Evolutionary conservation across 2,888 invertebrate species (phyloP).

Genomic region (Ornithoptera priamus): DNA sequence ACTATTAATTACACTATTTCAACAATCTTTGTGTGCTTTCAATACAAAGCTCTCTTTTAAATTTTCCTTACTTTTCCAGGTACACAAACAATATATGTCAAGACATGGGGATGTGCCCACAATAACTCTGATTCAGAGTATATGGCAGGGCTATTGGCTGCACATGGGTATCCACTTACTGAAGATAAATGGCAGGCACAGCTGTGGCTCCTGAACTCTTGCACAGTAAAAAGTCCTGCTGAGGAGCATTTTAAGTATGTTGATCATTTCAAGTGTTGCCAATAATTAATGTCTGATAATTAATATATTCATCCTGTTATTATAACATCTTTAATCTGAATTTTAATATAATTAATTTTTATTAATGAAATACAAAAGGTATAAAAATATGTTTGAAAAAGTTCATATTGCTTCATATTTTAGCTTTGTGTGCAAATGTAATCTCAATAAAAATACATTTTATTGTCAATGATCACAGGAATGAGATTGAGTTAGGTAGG

Average conservation of each 20-base stretch:
- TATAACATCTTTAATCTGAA: too few relatives aligned
- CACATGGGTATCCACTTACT: conserved; percentile 92
- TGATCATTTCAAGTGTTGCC: background rate
- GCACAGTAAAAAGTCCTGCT: conserved; percentile 98
- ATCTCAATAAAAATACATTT: conserved; percentile 3
- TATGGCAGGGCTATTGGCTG: conserved; percentile 96
- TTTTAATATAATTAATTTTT: too few relatives aligned
- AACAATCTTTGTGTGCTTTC: too few relatives aligned
- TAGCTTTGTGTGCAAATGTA: too few relatives aligned
- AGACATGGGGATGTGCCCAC: conserved; percentile 99
- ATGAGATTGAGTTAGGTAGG: conserved; percentile 89
- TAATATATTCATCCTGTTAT: too few relatives aligned
- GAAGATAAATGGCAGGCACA: conserved; percentile 90
- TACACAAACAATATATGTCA: conserved; percentile 90
- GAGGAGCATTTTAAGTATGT: conserved; percentile 91
- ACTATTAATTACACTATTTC: too few relatives aligned
- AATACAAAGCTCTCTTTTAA: too few relatives aligned
- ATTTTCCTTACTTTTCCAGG: conserved; percentile 74
- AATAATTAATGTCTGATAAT: too few relatives aligned
- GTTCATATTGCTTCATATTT: too few relatives aligned
- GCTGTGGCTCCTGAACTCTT: conserved; percentile 97
- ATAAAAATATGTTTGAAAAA: too few relatives aligned
- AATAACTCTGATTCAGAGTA: conserved; percentile 99
- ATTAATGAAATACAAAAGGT: too few relatives aligned
- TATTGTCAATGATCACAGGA: conserved; percentile 68